Evolutionary conservation across 2,113 vertebrate genomes (phyloP).

Genomic region (Pteronura brasiliensis): DNA sequence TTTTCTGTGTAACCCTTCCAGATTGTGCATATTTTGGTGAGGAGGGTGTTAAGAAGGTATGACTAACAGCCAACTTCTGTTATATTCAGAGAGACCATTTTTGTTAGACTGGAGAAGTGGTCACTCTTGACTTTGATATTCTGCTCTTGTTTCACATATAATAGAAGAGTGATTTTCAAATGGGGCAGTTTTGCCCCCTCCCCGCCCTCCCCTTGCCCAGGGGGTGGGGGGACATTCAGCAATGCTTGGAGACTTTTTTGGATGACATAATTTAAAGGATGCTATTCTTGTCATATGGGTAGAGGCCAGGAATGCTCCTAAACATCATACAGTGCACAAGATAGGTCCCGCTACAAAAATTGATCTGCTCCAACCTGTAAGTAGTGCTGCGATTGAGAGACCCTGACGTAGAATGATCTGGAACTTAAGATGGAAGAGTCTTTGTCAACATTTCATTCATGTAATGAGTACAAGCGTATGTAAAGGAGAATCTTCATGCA

Average conservation of each 20-base stretch:
- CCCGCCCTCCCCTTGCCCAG: rapidly evolving
- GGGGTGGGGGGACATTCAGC: not conserved
- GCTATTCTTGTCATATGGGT: too few species aligned
- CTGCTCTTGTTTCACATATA: not conserved
- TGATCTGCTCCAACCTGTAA: not conserved
- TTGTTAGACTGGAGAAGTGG: not conserved
- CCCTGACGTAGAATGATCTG: not conserved
- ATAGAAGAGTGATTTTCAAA: not conserved
- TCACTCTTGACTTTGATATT: not conserved
- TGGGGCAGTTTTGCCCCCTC: not conserved
- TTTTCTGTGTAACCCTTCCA: not conserved
- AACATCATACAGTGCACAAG: not conserved
- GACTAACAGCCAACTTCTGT: not conserved
- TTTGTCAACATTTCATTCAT: not conserved
- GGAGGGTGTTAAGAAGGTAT: not conserved
- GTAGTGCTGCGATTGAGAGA: too few species aligned
- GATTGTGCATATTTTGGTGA: not conserved
- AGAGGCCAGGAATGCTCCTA: not conserved
- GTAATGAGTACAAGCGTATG: not conserved
- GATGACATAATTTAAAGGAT: not conserved
- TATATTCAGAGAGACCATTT: not conserved
- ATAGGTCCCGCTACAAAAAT: not conserved
- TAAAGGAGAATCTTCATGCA: not conserved
- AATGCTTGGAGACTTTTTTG: not conserved
- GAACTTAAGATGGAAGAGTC: not conserved